A percentile compares a stretch with the other conserved stretches of the same genome.
Conservation (phyloP, 2,888 invertebrate genomes). For the Timandra comae region DNA sequence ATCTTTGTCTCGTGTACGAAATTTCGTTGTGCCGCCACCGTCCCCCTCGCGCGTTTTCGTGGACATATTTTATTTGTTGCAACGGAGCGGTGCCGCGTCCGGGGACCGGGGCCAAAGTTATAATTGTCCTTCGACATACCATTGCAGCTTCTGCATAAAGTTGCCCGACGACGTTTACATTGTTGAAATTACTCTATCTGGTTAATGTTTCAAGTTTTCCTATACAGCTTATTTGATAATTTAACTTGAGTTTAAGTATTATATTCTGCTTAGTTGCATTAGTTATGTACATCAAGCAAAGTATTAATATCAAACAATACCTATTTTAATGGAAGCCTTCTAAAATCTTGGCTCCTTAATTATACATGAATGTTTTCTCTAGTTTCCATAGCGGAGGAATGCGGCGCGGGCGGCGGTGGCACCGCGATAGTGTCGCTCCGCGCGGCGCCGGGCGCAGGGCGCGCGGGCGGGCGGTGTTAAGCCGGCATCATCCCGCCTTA, state of each 20-base stretch:
- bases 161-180: slow-evolving; percentile 60
- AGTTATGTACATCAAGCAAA: too few species aligned
- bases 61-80: slow-evolving; percentile 74
- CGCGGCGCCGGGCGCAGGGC: too few species aligned
- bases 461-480: slow-evolving; percentile 47
- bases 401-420: slow-evolving; percentile 51
- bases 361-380: slow-evolving; percentile 9
- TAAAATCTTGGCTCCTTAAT: slow-evolving; percentile 2
- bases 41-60: slow-evolving; percentile 66
- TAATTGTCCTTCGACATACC: slow-evolving; percentile 75
- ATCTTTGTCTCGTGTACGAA: slow-evolving; percentile 76
- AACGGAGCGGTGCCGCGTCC: slow-evolving; percentile 61
- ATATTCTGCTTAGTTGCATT: slow-evolving; percentile 4
- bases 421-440: slow-evolving; percentile 55
- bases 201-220: slow-evolving; percentile 60
- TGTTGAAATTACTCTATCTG: slow-evolving; percentile 66
- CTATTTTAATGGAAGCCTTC: too few species aligned
- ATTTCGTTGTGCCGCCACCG: slow-evolving; percentile 52
- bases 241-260: slow-evolving; percentile 9
- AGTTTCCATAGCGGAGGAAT: slow-evolving; percentile 12
- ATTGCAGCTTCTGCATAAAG: slow-evolving; percentile 69
- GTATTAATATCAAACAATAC: too few species aligned
- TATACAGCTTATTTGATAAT: slow-evolving; percentile 27
- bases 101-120: slow-evolving; percentile 69
- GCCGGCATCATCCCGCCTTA: slow-evolving; percentile 66